phyloP scores from a whole-genome alignment of 2,888 invertebrate species.

The Drosophila eohydei region DNA sequence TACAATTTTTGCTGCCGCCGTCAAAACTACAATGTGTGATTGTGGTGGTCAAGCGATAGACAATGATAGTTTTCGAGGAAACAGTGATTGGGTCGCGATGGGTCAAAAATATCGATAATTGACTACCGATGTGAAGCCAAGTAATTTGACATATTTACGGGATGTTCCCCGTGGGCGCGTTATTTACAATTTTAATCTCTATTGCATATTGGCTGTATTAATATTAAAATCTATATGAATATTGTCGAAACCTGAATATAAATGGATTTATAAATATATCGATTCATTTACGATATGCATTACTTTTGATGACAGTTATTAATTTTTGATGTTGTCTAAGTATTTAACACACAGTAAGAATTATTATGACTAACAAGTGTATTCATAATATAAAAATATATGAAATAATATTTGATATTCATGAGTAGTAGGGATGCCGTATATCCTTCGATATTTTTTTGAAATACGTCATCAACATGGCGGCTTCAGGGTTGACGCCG shows the following conservation, averaged over 20 bases:
- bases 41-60: constrained; percentile 47
- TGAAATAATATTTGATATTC: not conserved
- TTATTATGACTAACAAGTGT: not conserved
- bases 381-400: not conserved
- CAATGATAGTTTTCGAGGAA: constrained; percentile 11
- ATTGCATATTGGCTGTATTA: too few relatives aligned
- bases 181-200: not conserved
- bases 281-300: not conserved
- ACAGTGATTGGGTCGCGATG: constrained; percentile 11
- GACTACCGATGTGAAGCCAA: not conserved
- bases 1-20: constrained; percentile 54
- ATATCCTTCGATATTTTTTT: constrained; percentile 21
- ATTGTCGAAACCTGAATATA: not conserved
- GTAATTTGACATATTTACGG: not conserved
- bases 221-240: not conserved
- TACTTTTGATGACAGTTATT: not conserved
- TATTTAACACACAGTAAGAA: not conserved
- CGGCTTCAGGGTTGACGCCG: constrained; percentile 11
- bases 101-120: not conserved
- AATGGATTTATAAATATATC: not conserved
- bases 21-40: constrained; percentile 53
- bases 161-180: too few relatives aligned
- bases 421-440: too few relatives aligned
- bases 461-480: constrained; percentile 47
- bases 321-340: not conserved